phyloP scores from a whole-genome alignment of 2,113 vertebrate species.

The Lepus americanus region DNA sequence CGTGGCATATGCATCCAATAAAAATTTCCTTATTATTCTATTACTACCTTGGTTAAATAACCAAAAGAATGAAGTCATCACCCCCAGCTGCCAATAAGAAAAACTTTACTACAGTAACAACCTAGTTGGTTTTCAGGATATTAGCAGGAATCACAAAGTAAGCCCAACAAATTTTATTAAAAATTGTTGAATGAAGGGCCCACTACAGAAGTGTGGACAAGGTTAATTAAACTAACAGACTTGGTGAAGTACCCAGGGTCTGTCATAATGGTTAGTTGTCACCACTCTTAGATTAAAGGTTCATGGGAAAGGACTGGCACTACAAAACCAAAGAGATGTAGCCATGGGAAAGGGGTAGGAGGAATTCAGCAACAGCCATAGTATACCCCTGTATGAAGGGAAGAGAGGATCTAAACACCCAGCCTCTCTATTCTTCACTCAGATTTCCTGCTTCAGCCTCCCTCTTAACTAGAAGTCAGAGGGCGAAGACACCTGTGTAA shows the following conservation, averaged over 20 bases:
- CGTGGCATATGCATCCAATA: neutral
- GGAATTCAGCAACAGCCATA: neutral
- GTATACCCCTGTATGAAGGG: no score
- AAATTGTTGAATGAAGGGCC: neutral
- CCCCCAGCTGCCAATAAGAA: neutral
- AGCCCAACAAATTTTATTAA: neutral
- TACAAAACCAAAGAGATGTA: neutral
- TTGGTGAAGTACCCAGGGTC: neutral
- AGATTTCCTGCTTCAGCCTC: neutral
- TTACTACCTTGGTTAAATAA: constrained; percentile 21
- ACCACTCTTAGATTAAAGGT: neutral
- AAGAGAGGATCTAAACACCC: neutral
- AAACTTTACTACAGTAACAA: neutral
- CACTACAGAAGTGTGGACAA: neutral
- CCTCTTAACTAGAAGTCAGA: neutral
- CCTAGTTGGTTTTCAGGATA: neutral
- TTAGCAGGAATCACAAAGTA: neutral
- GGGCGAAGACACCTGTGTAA: neutral
- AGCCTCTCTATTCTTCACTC: neutral
- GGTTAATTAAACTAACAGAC: neutral
- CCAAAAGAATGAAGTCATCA: neutral
- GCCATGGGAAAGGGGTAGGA: neutral
- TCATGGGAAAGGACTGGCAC: neutral
- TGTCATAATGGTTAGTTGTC: neutral
- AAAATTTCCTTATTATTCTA: neutral